phyloP scores from a whole-genome alignment of 2,888 invertebrate genomes.

The Petrolisthes cinctipes region DNA sequence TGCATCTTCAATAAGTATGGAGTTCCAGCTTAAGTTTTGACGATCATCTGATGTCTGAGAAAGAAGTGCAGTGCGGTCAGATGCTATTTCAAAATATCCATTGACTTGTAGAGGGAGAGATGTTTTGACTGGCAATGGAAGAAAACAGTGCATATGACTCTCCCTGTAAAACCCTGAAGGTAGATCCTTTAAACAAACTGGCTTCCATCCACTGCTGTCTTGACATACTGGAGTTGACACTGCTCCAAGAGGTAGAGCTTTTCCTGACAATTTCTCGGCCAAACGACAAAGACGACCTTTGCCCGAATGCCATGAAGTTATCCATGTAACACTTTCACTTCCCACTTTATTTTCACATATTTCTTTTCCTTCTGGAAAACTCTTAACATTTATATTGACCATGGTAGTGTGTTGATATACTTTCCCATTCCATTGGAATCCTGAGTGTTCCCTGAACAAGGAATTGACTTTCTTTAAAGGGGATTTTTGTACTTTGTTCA shows the following conservation, averaged over 20 bases:
- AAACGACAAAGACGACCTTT: background rate
- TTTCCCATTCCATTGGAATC: constrained; percentile 14
- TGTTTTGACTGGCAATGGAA: constrained; percentile 41
- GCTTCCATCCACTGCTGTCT: constrained; percentile 5
- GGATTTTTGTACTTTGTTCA: background rate
- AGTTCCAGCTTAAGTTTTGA: constrained; percentile 13
- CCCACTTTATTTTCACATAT: constrained; percentile 12
- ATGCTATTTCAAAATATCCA: constrained; percentile 42
- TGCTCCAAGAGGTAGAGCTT: constrained; percentile 35
- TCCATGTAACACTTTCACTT: constrained; percentile 14
- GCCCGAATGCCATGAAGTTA: constrained; percentile 48
- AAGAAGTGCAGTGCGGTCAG: constrained; percentile 35
- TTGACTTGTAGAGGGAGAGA: constrained; percentile 34
- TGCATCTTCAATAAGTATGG: constrained; percentile 29
- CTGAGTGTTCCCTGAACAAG: background rate
- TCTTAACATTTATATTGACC: constrained; percentile 19
- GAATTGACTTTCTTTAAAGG: background rate
- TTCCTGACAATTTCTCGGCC: constrained; percentile 6
- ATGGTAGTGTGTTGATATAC: background rate
- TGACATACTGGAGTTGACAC: constrained; percentile 25
- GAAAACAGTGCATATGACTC: constrained; percentile 44
- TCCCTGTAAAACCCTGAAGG: constrained; percentile 39
- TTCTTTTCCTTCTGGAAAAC: background rate
- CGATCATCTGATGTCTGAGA: constrained; percentile 42
- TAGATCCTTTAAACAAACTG: constrained; percentile 21